phyloP scores from a whole-genome alignment of 2,797 vertebrate genomes.

The Notolabrus celidotus region DNA sequence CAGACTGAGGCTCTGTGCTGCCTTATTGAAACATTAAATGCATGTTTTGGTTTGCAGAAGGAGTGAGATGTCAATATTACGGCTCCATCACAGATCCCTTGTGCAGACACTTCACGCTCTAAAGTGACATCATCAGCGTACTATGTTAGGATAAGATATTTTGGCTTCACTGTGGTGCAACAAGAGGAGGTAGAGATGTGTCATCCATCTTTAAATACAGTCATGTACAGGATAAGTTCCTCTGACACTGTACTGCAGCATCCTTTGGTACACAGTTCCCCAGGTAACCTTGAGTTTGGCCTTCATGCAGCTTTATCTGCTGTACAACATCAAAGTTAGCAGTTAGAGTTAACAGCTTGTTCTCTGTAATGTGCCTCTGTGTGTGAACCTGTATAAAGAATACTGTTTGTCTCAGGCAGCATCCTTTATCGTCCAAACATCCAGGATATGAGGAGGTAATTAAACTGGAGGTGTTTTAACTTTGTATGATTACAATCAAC shows the following conservation, averaged over 20 bases:
- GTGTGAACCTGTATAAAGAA: slow-evolving; percentile 5
- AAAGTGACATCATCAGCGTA: too few relatives aligned
- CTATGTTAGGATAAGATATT: too few relatives aligned
- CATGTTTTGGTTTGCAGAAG: too few relatives aligned
- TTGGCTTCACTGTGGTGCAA: too few relatives aligned
- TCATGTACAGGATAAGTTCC: not conserved
- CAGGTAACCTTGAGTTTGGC: slow-evolving; percentile 26
- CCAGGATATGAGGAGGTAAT: slow-evolving; percentile 40
- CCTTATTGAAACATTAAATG: too few relatives aligned
- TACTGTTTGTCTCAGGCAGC: slow-evolving; percentile 25
- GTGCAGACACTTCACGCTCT: too few relatives aligned
- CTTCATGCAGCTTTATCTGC: slow-evolving; percentile 6
- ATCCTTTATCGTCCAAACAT: slow-evolving; percentile 22
- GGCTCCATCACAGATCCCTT: too few relatives aligned
- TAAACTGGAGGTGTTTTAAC: slow-evolving; percentile 39
- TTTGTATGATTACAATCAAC: slow-evolving; percentile 47
- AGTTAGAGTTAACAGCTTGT: slow-evolving; percentile 18
- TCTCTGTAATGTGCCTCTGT: not conserved
- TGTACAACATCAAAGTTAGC: slow-evolving; percentile 1
- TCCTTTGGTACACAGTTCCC: not conserved
- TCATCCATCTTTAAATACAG: too few relatives aligned
- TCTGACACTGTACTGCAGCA: not conserved
- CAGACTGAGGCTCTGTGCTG: too few relatives aligned
- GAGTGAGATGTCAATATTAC: too few relatives aligned
- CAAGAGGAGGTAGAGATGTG: too few relatives aligned